Conservation (phyloP, 2,113 vertebrate genomes). For the Mastomys natalensis region DNA sequence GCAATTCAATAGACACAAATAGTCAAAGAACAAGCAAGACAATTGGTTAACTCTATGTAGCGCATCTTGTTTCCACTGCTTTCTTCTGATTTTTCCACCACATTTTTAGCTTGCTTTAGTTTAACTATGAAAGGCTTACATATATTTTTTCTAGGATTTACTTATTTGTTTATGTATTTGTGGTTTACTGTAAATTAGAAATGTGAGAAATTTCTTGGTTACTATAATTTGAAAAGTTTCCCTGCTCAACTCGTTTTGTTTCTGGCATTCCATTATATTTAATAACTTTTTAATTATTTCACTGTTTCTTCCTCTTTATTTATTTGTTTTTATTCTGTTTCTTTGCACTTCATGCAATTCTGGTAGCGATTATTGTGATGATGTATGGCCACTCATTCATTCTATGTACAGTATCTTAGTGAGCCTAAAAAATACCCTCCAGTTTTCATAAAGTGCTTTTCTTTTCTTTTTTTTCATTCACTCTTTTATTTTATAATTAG, state of each 20-base stretch:
- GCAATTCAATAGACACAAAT: too few species aligned
- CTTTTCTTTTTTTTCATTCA: background rate
- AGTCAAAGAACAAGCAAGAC: too few species aligned
- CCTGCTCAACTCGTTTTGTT: background rate
- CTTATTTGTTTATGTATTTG: background rate
- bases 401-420: background rate
- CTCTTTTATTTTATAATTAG: background rate
- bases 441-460: background rate
- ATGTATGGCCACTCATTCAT: background rate
- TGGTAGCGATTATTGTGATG: background rate
- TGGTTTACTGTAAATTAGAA: background rate
- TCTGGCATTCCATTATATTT: background rate
- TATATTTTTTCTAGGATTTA: background rate
- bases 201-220: background rate
- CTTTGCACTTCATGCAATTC: background rate
- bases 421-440: background rate
- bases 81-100: background rate
- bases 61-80: background rate
- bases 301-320: background rate
- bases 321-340: background rate
- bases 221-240: background rate
- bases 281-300: background rate
- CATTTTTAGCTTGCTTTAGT: background rate
- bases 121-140: fast-evolving
- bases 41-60: background rate